These are phyloP conservation scores for Paramuricea clavata DNA, from an alignment of 92 coral and sea anemone species.

Conservation along the genomic window DNA sequence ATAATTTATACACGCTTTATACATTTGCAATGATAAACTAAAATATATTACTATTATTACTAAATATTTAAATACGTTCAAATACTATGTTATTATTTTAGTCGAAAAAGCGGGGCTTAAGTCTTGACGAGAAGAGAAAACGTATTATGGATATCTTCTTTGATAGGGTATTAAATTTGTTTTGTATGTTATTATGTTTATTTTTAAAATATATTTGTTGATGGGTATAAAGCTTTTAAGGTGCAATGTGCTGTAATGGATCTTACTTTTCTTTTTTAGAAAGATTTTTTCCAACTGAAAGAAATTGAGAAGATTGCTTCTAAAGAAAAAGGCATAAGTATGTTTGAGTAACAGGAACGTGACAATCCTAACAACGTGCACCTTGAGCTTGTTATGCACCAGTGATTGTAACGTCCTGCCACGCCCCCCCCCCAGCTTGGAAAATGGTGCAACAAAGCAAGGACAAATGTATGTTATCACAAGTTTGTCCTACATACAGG, in stretches of 20 bases:
- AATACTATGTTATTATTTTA: not conserved
- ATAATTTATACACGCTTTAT: not conserved
- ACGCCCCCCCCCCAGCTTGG: no score
- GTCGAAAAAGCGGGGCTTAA: conserved; percentile 94
- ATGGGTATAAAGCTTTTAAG: conserved; percentile 16
- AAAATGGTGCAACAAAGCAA: no score
- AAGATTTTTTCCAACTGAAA: conserved; percentile 95
- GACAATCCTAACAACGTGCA: no score
- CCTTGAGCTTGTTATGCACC: no score
- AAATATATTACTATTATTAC: no score
- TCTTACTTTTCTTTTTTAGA: conserved; percentile 48
- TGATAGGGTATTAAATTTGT: conserved; percentile 78
- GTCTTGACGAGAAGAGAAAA: conserved; percentile 95
- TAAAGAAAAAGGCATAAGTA: conserved; percentile 99
- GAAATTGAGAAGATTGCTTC: conserved; percentile 98
- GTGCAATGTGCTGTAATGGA: not conserved
- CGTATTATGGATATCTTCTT: conserved; percentile 92
- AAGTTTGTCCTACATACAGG: no score
- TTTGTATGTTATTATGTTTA: not conserved
- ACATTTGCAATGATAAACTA: no score
- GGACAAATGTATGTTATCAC: no score
- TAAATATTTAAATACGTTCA: no score
- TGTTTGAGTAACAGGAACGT: conserved; percentile 19
- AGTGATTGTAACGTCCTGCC: no score
- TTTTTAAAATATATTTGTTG: not conserved